Base-by-base conservation (phyloP, 2,797 vertebrate genomes). In the Chloroceryle amazona region DNA sequence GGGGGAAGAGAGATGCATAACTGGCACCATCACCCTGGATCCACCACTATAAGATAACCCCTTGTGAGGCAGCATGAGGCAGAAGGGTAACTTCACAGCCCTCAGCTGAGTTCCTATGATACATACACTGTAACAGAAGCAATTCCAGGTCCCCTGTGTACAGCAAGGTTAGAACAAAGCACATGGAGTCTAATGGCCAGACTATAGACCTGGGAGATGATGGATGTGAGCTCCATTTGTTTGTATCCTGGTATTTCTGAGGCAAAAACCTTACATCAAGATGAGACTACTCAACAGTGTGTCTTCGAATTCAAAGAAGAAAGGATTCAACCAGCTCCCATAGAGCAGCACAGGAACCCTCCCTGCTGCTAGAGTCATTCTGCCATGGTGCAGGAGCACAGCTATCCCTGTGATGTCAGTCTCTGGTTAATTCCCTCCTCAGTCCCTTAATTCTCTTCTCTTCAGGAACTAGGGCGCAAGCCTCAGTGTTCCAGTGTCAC, bases 181-280 rank as follows among this genome's bases (percentile, higher is more conserved):
- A 39, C 41, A 35, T 29, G 41, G 55, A 93, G 46, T 46, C 57
- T 55, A 67, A 35, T 1, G 0, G 10, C 58, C 81, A 33, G 21
- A 57, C n/a, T 18, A 1, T 21, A 35, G 11, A 71, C 28, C 41
- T 55, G 87, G 61, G 73, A 88, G 28, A 44, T 13, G 63, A 42
- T 2, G 31, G 72, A 39, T 1, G 0, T 5, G 28, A 89, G 55
- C 25, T 91, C 55, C 52, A 23, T 44, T 41, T 67, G n/a, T 76
- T 63, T 87, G 72, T 67, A 73, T 90, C 63, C 60, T 18, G 33
- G 9, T 61, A 22, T 41, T 93, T 80, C 81, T 35, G 52, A 82
- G 81, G 87, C 81, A 71, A 42, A 18, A 39, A 39, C 58, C 78
- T 68, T 33, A 29, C 44, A 39, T n/a, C 13, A 37, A 33, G 35